Percentiles rank a stretch among this genome's conserved stretches.
These are phyloP conservation scores for Ctenosaura bakeri DNA, from an alignment of 2,797 vertebrate genomes.

Conservation along the genomic window DNA sequence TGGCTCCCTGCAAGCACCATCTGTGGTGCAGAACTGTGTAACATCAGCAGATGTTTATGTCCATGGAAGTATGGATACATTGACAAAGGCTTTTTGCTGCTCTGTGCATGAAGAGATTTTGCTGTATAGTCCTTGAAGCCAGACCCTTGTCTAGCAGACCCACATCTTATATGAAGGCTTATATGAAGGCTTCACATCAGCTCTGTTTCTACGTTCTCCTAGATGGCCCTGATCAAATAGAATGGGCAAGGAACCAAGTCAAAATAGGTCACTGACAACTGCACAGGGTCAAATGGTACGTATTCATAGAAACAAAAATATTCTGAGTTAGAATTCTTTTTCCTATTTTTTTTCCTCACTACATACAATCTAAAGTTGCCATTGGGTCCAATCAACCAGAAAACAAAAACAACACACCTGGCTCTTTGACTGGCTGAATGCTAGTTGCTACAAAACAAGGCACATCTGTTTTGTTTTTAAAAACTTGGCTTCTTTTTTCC, in stretches of 20 bases:
- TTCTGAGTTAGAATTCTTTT: no score
- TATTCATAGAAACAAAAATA: background rate
- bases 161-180: background rate
- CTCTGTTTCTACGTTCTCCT: background rate
- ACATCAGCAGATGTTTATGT: background rate
- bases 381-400: background rate
- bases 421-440: no score
- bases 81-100: background rate
- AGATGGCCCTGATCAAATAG: background rate
- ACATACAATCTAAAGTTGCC: background rate
- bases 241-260: background rate
- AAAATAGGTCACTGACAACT: background rate
- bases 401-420: background rate
- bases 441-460: background rate
- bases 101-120: background rate
- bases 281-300: background rate
- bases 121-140: background rate
- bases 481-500: background rate
- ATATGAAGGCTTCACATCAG: background rate
- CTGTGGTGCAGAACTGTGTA: background rate
- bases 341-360: background rate
- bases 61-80: background rate
- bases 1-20: background rate
- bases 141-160: background rate
- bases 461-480: background rate